These are phyloP conservation scores for Pyrgus malvae DNA, from an alignment of 2,888 invertebrate species.

Conservation along the genomic window DNA sequence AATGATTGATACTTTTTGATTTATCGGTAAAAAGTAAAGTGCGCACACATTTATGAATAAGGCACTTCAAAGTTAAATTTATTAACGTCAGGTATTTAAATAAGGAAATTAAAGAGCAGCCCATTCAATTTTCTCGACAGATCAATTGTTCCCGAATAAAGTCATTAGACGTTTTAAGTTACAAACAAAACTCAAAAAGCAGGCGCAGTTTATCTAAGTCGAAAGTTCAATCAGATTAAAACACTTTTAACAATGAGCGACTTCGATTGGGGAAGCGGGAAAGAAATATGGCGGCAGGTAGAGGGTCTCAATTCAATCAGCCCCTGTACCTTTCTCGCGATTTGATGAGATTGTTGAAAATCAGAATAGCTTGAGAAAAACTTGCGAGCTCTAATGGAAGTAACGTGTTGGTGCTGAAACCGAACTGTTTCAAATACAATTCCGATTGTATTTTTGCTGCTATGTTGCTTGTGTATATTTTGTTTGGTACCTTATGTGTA, in stretches of 20 bases:
- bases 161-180: slow-evolving; percentile 13
- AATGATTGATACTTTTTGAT: no score
- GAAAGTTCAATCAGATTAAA: slow-evolving; percentile 78
- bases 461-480: not conserved
- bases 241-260: slow-evolving; percentile 77
- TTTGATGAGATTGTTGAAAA: slow-evolving; percentile 80
- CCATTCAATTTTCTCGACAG: not conserved
- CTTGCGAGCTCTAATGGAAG: slow-evolving; percentile 61
- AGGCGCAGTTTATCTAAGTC: slow-evolving; percentile 67
- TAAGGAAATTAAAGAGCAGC: not conserved
- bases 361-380: slow-evolving; percentile 68
- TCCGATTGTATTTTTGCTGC: slow-evolving; percentile 22
- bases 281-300: slow-evolving; percentile 76
- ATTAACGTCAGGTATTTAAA: no score
- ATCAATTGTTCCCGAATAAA: slow-evolving; percentile 15
- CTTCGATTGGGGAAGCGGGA: slow-evolving; percentile 72
- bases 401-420: slow-evolving; percentile 48
- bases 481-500: not conserved
- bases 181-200: slow-evolving; percentile 17
- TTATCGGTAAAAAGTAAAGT: no score
- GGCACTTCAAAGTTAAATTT: no score
- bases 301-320: slow-evolving; percentile 77
- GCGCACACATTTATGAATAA: no score
- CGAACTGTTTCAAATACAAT: slow-evolving; percentile 36
- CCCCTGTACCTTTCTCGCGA: slow-evolving; percentile 69